These are phyloP conservation scores for Nomia melanderi DNA, from an alignment of 1,140 invertebrate species.

Conservation along the genomic window DNA sequence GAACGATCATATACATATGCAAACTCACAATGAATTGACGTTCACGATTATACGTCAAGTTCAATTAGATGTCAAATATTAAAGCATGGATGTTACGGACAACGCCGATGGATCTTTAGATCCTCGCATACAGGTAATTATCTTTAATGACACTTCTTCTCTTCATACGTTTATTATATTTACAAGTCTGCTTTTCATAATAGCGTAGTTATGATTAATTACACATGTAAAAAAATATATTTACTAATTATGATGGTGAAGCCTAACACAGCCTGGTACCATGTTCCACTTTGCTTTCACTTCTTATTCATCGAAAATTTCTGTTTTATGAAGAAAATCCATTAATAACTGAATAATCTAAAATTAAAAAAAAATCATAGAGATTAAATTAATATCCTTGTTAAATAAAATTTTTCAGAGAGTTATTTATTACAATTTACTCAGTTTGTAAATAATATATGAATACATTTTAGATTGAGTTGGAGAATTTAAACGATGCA, in stretches of 20 bases:
- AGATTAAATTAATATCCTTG: not conserved
- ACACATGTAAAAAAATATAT: slow-evolving; percentile 11
- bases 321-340: not conserved
- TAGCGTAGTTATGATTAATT: slow-evolving; percentile 18
- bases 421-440: not conserved
- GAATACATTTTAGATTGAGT: slow-evolving; percentile 88
- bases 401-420: not conserved
- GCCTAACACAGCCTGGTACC: slow-evolving; percentile 74
- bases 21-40: not conserved
- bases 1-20: not conserved
- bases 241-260: slow-evolving; percentile 36
- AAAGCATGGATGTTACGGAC: slow-evolving; percentile 78
- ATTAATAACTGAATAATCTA: not conserved
- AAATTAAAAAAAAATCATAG: not conserved
- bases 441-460: slow-evolving; percentile 14
- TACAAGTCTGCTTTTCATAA: not conserved
- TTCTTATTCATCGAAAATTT: slow-evolving; percentile 18
- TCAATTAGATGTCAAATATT: slow-evolving; percentile 68
- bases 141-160: slow-evolving; percentile 1
- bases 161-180: not conserved
- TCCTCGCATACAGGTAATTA: slow-evolving; percentile 77
- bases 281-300: slow-evolving; percentile 74
- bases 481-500: slow-evolving; percentile 96
- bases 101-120: slow-evolving; percentile 76
- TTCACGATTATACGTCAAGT: not conserved